phyloP scores from a whole-genome alignment of 1,140 invertebrate species.

The Thalassaphorura encarpata region DNA sequence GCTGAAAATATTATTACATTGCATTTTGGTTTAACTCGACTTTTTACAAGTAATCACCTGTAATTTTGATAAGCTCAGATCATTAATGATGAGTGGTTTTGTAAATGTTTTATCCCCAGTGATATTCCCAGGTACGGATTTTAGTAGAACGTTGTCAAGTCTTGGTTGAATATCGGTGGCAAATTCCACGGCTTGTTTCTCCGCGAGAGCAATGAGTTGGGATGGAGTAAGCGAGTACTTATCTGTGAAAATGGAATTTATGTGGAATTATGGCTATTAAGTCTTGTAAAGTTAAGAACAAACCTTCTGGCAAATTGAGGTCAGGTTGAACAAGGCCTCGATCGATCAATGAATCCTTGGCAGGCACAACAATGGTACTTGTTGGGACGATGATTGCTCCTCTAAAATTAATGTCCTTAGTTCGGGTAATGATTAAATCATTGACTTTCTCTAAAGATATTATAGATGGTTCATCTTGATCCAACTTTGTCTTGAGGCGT shows the following conservation, averaged over 20 bases:
- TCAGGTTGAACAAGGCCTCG: not conserved
- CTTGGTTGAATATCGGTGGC: not conserved
- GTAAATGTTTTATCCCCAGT: conserved; percentile 8
- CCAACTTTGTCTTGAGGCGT: not conserved
- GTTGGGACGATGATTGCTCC: not conserved
- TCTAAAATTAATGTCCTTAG: not conserved
- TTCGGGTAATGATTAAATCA: not conserved
- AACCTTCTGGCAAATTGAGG: not conserved
- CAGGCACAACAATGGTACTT: not conserved
- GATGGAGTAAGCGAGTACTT: not conserved
- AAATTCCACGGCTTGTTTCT: not conserved
- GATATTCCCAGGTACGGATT: conserved; percentile 7
- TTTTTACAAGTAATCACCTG: too few species aligned
- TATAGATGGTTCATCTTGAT: not conserved
- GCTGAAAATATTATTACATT: too few species aligned
- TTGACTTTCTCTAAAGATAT: not conserved
- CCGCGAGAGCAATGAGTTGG: not conserved
- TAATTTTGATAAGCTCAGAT: too few species aligned
- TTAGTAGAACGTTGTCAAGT: conserved; percentile 2
- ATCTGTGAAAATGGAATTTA: too few species aligned
- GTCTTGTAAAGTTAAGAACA: too few species aligned
- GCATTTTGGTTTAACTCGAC: too few species aligned
- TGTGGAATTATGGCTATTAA: too few species aligned
- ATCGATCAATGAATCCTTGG: not conserved
- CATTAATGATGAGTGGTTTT: not conserved